Conservation (phyloP, 2,797 vertebrate species). For the Otolemur crassicaudatus region DNA sequence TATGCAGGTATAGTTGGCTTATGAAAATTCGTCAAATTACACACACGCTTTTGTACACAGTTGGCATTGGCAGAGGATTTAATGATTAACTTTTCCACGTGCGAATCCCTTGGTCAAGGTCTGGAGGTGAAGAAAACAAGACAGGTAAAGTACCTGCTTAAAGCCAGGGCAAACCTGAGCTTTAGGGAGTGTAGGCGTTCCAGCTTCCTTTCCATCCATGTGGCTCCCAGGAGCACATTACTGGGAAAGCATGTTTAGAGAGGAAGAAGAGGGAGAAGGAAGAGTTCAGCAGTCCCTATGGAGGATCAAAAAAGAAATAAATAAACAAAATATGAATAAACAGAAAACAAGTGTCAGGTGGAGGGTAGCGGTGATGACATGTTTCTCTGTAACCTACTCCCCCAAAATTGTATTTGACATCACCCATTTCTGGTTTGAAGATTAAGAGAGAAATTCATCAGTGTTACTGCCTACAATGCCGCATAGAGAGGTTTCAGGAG, state of each 20-base stretch:
- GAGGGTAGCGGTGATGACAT: background rate
- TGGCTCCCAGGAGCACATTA: too few species aligned
- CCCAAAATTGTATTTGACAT: background rate
- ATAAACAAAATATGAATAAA: background rate
- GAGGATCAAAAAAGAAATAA: background rate
- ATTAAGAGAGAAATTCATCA: background rate
- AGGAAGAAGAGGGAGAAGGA: background rate
- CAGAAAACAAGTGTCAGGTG: background rate
- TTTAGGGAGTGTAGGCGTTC: background rate
- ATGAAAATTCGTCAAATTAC: background rate
- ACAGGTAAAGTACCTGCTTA: background rate
- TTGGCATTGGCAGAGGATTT: background rate
- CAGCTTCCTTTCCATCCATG: rapidly evolving
- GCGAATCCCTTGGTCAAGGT: background rate
- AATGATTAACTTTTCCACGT: background rate
- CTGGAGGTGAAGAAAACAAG: background rate
- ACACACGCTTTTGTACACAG: background rate
- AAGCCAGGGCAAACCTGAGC: background rate
- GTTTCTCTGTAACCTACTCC: background rate
- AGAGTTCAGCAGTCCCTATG: background rate
- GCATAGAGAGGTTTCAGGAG: background rate
- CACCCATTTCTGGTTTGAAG: background rate
- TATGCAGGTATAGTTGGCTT: background rate
- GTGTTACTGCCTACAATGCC: background rate
- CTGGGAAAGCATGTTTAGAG: background rate